Evolutionary conservation across 2,888 invertebrate genomes (phyloP), one percentile per base, ranked within the genome.

Genomic region (Choreutis nemorana): DNA sequence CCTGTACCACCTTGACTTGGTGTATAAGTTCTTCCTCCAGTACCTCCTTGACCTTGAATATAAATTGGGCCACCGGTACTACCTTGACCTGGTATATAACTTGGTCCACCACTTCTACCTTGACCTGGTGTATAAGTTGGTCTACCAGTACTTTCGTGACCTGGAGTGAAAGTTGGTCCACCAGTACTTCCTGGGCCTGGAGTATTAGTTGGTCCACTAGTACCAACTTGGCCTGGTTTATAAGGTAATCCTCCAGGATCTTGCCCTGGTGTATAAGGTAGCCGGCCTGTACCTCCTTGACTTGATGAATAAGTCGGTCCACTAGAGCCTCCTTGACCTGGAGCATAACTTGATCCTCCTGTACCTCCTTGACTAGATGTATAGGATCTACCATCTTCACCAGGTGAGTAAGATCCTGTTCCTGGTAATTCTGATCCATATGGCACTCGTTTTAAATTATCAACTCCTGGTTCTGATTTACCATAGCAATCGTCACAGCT

Each of bases 401-500:
- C 13, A 20, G 12, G 12, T 26, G 10, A 22, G 23, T 12, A 25
- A 16, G n/a, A n/a, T 34, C 13, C 31, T 22, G 16, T 32, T 29
- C 14, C 14, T 9, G 14, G 23, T 13, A 22, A 9, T 4, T 10
- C 13, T 4, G 13, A 12, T 25, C n/a, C 10, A 24, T 12, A 13
- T 18, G 25, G 14, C n/a, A 30, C 15, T 7, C 48, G 55, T 29
- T 54, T 50, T 30, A 65, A 42, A 37, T 40, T 68, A 33, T 51
- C 60, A 2, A 46, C 50, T 28, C 51, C 65, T n/a, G 48, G 34
- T 11, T 53, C 52, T 1, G 50, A 25, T 20, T 45, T 48, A 15
- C 72, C 78, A 23, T 72, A 64, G 55, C 89, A 89, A 26, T 84
- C 87, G n/a, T 85, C 86, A 43, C 89, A 90, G 35, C 81, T 83